A percentile compares a stretch with the other conserved stretches of the same genome.
Evolutionary conservation across 2,797 vertebrate species (phyloP).

Genomic region (Eospalax fontanierii): DNA sequence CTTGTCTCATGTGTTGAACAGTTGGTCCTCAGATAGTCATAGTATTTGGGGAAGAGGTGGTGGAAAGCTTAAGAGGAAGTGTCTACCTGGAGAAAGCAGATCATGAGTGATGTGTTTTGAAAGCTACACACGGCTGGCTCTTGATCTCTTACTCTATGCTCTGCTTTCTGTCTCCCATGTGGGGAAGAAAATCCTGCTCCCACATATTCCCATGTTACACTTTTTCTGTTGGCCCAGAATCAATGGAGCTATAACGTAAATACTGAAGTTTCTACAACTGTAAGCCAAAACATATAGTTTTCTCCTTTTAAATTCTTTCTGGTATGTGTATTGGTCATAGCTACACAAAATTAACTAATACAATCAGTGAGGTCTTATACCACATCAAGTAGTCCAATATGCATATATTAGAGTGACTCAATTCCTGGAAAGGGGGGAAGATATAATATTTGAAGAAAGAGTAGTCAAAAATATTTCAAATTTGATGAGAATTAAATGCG

Average conservation of each 20-base stretch:
- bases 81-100: not conserved
- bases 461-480: slow-evolving; percentile 35
- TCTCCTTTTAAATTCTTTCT: not conserved
- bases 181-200: not conserved
- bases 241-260: not conserved
- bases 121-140: not conserved
- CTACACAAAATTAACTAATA: not conserved
- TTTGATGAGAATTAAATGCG: slow-evolving; percentile 5
- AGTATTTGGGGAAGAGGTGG: not conserved
- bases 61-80: not conserved
- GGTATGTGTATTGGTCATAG: not conserved
- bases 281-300: not conserved
- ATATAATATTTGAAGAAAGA: slow-evolving; percentile 22
- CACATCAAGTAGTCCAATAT: not conserved
- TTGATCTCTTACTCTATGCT: not conserved
- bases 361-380: not conserved
- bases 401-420: not conserved
- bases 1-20: not conserved
- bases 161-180: not conserved
- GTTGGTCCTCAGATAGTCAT: not conserved
- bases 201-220: not conserved
- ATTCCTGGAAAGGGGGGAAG: not conserved
- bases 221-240: not conserved
- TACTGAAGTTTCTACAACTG: not conserved
- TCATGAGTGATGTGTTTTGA: not conserved